Percentiles rank a stretch among this genome's conserved stretches.
phyloP scores from a whole-genome alignment of 2,797 vertebrate species.

The Ctenosaura bakeri region DNA sequence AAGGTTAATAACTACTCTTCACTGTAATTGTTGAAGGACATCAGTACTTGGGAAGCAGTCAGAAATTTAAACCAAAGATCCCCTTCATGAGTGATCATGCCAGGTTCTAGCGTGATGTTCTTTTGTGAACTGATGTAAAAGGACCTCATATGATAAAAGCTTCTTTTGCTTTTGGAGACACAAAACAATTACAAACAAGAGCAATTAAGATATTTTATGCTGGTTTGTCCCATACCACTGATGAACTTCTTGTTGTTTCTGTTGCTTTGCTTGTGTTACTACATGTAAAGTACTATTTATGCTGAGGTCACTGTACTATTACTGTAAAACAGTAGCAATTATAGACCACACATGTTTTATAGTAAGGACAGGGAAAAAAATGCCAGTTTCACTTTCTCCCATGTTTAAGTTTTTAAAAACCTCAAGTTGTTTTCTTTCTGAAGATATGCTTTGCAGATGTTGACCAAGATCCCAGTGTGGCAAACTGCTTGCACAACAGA shows the following conservation, averaged over 20 bases:
- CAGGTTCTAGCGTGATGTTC: background rate
- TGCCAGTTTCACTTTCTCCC: background rate
- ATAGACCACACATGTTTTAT: background rate
- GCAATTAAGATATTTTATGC: background rate
- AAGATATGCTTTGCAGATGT: background rate
- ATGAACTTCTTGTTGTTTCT: background rate
- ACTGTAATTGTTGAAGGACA: conserved; percentile 27
- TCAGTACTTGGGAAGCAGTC: conserved; percentile 24
- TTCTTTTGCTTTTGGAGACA: background rate
- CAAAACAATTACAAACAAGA: conserved; percentile 27
- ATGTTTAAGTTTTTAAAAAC: background rate
- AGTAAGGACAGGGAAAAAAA: background rate
- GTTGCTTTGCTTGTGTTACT: background rate
- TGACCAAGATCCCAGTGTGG: background rate
- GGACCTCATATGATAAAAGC: background rate
- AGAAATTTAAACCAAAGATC: conserved; percentile 13
- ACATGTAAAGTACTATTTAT: background rate
- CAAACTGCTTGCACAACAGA: too few species aligned
- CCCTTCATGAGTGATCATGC: background rate
- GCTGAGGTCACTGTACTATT: background rate
- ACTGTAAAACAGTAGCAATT: background rate
- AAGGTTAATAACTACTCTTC: conserved; percentile 44
- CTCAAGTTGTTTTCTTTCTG: background rate
- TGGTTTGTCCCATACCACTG: background rate
- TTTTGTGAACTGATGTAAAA: conserved; percentile 3